Conservation (phyloP, 2,888 invertebrate genomes). For the Adelognathus sp. region DNA sequence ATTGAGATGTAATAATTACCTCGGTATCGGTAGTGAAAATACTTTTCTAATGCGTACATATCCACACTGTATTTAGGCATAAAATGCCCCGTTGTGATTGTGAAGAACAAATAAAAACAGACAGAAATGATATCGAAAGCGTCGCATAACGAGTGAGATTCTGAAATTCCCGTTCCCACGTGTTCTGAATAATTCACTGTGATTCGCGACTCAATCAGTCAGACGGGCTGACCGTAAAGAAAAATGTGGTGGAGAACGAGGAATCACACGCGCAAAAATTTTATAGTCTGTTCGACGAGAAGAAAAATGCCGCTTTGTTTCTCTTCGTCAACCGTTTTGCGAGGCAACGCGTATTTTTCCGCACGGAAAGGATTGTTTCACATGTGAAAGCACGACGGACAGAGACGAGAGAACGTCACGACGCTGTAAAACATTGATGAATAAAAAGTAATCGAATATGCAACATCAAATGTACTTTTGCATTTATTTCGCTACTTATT, state of each 20-base stretch:
- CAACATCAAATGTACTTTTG: conserved; percentile 79
- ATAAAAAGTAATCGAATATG: conserved; percentile 61
- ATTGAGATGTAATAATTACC: conserved; percentile 55
- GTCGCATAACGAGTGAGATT: conserved; percentile 9
- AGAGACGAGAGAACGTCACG: conserved; percentile 37
- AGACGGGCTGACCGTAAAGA: too few species aligned
- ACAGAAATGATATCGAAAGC: conserved; percentile 51
- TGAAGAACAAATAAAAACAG: conserved; percentile 61
- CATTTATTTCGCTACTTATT: conserved; percentile 79
- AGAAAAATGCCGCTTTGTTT: too few species aligned
- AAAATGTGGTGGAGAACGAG: too few species aligned
- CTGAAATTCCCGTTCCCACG: neutral
- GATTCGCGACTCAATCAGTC: neutral
- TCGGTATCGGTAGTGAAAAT: conserved; percentile 62
- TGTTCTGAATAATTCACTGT: too few species aligned
- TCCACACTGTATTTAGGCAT: conserved; percentile 67
- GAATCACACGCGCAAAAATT: too few species aligned
- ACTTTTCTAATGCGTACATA: conserved; percentile 75
- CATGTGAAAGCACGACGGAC: too few species aligned
- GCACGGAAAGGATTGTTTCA: neutral
- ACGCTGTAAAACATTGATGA: conserved; percentile 31
- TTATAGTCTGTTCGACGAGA: too few species aligned
- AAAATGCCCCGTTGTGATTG: conserved; percentile 69
- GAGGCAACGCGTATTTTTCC: too few species aligned
- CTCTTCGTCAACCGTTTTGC: too few species aligned